phyloP scores from a whole-genome alignment of 2,113 vertebrate genomes.

The Rhea americana region DNA sequence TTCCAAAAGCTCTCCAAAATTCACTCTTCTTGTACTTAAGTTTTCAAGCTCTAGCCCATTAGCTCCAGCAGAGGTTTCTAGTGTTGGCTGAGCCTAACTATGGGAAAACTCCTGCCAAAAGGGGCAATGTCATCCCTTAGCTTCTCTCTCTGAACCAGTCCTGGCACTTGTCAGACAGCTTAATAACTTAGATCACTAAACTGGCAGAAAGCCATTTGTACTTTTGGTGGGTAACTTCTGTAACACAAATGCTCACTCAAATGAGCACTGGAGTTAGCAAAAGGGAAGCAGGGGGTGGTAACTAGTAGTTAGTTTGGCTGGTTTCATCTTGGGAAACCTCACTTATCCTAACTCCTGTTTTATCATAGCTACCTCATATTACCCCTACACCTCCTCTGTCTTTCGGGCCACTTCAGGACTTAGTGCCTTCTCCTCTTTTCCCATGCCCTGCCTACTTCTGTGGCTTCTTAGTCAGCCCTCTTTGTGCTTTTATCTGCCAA shows the following conservation, averaged over 20 bases:
- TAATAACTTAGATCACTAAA: not conserved
- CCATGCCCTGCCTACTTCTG: not conserved
- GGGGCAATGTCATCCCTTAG: not conserved
- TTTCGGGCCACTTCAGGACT: not conserved
- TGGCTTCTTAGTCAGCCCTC: not conserved
- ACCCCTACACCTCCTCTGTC: not conserved
- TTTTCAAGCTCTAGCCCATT: not conserved
- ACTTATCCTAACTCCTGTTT: not conserved
- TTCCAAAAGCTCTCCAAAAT: not conserved
- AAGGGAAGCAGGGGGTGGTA: not conserved
- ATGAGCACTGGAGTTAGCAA: not conserved
- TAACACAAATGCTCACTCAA: not conserved
- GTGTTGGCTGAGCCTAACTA: not conserved
- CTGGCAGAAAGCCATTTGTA: not conserved
- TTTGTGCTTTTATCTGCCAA: not conserved
- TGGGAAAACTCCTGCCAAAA: not conserved
- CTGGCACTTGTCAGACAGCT: not conserved
- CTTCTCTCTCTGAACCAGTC: not conserved
- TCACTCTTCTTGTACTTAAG: not conserved
- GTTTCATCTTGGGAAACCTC: not conserved
- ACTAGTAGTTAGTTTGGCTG: not conserved
- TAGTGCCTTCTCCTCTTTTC: not conserved
- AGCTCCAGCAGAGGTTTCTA: not conserved
- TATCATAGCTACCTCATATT: not conserved
- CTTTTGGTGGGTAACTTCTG: not conserved